Evolutionary conservation across 2,113 vertebrate species (phyloP), one percentile per base, ranked within the genome.

Genomic region (Pardalotus punctatus): DNA sequence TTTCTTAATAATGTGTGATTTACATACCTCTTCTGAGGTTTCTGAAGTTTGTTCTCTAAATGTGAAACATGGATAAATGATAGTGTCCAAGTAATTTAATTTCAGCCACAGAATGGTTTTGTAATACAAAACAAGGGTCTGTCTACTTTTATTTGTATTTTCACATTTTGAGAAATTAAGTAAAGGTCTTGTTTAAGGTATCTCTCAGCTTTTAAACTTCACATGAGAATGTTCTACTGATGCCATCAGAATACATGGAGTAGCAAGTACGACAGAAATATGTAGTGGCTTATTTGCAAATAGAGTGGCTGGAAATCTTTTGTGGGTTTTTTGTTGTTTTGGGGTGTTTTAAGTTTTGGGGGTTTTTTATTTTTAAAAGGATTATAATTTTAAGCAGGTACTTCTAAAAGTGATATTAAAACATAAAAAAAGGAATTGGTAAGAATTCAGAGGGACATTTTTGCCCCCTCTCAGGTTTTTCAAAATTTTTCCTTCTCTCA

Each of bases 241-340:
- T 31, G 4, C 21, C 14, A 31, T 66, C 20, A 90, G 29, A 67
- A 43, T 42, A 54, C 67, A 45, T 29, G 1, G 4, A 50, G 35
- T 42, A 12, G 16, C 14, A 83, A 14, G 13, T 38, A 60, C 42
- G 57, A 88, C 1, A 58, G 35, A 87, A 86, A 36, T 62, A 17
- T 8, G 31, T 28, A 4, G 36, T 53, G 10, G 5, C 72, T 51
- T 89, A 54, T 69, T 35, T 90, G 3, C 6, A 76, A 56, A 83
- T 56, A 28, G 2, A 5, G 20, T 43, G 42, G 54, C 9, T 12
- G 0, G 2, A 31, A 5, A 0, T 25, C 31, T 25, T 29, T 27
- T 6, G 2, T 4, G 14, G 5, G 21, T 57, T 56, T 19, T 56
- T 27, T 54, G 8, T 21, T 43, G 22, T 3, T 53, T 64, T 20